Percentiles rank a stretch among this genome's conserved stretches.
Evolutionary conservation across 2,113 vertebrate genomes (phyloP).

Genomic region (Laticauda laticaudata): DNA sequence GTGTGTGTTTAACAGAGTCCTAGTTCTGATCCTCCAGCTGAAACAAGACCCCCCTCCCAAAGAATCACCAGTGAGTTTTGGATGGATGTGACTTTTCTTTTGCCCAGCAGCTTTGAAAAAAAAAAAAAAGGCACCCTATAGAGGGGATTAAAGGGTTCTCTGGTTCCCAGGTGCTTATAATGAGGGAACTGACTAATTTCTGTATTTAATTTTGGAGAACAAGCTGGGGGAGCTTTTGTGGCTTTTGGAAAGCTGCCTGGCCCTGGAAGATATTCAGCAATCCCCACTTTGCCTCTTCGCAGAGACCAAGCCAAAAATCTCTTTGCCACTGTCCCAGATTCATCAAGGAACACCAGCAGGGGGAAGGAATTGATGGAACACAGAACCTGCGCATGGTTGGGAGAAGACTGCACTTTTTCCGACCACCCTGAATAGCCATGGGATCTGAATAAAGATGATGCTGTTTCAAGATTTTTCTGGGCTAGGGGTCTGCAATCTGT

Average conservation of each 20-base stretch:
- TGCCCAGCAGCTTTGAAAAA: background rate
- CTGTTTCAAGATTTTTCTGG: background rate
- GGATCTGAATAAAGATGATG: background rate
- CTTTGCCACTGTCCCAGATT: background rate
- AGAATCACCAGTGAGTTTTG: background rate
- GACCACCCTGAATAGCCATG: background rate
- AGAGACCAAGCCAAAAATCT: background rate
- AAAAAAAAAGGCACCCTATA: background rate
- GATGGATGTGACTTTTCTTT: conserved; percentile 1
- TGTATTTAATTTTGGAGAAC: conserved; percentile 18
- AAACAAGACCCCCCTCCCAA: background rate
- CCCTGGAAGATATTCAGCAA: background rate
- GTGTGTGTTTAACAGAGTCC: background rate
- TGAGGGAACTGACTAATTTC: conserved; percentile 34
- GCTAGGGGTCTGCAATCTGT: background rate
- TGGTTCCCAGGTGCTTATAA: conserved; percentile 29
- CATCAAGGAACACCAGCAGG: conserved; percentile 9
- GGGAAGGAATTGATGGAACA: background rate
- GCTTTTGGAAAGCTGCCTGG: conserved; percentile 18
- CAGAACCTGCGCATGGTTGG: background rate
- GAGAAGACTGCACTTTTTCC: background rate
- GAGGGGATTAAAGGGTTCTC: conserved; percentile 2
- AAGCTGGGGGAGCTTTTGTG: conserved; percentile 9
- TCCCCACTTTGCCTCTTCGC: background rate
- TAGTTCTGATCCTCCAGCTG: background rate